Evolutionary conservation across 2,113 vertebrate genomes (phyloP).

Genomic region (Cyanoliseus patagonus): DNA sequence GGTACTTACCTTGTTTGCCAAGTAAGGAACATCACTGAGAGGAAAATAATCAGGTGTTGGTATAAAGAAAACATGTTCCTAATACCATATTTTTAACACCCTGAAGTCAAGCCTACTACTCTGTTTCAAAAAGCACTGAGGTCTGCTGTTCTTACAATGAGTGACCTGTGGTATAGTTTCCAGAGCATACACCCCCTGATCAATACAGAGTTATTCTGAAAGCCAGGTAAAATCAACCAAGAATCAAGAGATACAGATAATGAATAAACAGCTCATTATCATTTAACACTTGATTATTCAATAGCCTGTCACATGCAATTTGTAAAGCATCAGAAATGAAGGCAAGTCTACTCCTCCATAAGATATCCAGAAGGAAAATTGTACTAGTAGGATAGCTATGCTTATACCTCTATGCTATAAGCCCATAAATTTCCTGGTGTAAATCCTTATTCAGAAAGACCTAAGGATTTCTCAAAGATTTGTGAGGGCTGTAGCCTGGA

Average conservation of each 20-base stretch:
- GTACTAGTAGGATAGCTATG: background rate
- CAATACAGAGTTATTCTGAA: background rate
- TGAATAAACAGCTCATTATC: background rate
- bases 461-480: background rate
- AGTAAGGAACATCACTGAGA: background rate
- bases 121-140: background rate
- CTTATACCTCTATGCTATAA: background rate
- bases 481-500: background rate
- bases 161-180: background rate
- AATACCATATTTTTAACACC: background rate
- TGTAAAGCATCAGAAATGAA: background rate
- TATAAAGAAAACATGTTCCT: background rate
- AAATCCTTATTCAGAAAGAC: background rate
- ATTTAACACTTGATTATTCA: background rate
- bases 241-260: background rate
- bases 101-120: background rate
- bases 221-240: background rate
- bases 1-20: background rate
- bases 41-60: background rate
- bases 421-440: background rate
- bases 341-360: background rate
- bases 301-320: background rate
- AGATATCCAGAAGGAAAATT: background rate
- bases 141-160: background rate
- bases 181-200: background rate